Base-by-base conservation (phyloP, 2,888 invertebrate genomes). In the Lomographa bimaculata region DNA sequence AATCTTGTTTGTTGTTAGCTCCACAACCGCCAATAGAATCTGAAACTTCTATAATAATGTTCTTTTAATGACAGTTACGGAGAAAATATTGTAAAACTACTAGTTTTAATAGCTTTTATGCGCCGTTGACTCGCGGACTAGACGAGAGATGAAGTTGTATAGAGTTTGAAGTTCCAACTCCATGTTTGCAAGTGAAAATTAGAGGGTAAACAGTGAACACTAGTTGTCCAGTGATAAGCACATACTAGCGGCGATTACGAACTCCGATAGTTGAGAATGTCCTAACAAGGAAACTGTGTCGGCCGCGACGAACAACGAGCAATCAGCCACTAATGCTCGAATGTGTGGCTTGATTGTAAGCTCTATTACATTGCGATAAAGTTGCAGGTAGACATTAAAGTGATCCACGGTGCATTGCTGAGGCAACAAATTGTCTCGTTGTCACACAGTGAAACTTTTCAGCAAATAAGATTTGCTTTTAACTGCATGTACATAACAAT, bases 231-330 rank as follows among this genome's bases (percentile, higher is more conserved):
- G 59, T 60, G 64, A 64, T 72, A 67, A 66, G 64, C 62, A 61
- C 62, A 60, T 60, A 56, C 36, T 43, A 23, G 43, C 40, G 46
- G 44, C 46, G 47, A 48, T 45, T 50, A 49, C 41, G 29, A 50
- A 52, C 54, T 57, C 20, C 39, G 29, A 43, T 50, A 50, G 48
- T 57, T 44, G 55, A 49, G 50, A 32, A 57, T 55, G 59, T 60
- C 56, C 71, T 74, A 76, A 78, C 77, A 72, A 79, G 73, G 71
- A 61, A 73, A 73, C 69, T 71, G 62, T 64, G 57, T 55, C 50
- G 47, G 50, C 53, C 57, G 52, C 51, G 54, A 40, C 49, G 65
- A 53, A 67, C 68, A 65, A 68, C 64, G 66, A 70, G 30, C 40
- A 42, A 45, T 39, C 38, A 42, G 24, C 19, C 16, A 9, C 16